A percentile compares a stretch with the other conserved stretches of the same genome.
These are phyloP conservation scores for Iguana delicatissima DNA, from an alignment of 2,797 vertebrate species.

Conservation along the genomic window DNA sequence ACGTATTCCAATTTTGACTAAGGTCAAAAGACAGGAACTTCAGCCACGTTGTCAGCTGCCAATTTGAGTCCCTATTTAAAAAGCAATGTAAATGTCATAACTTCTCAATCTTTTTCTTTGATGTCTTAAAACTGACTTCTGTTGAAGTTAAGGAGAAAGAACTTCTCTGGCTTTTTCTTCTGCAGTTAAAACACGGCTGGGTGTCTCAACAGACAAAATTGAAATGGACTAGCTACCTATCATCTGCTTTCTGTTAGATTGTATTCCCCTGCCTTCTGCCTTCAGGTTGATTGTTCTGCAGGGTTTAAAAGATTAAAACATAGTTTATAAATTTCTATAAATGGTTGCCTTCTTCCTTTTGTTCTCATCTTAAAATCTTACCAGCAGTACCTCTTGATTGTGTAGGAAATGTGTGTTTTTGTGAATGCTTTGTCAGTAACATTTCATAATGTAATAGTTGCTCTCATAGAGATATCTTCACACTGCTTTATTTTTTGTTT, in stretches of 20 bases:
- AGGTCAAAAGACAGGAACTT: slow-evolving; percentile 16
- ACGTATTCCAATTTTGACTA: slow-evolving; percentile 15
- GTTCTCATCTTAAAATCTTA: not conserved
- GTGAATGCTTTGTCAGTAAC: not conserved
- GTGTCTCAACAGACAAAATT: slow-evolving; percentile 2
- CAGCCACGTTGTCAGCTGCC: not conserved
- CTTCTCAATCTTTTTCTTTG: not conserved
- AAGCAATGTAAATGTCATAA: not conserved
- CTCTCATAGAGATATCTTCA: not conserved
- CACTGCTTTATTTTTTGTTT: not conserved
- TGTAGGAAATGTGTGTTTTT: not conserved
- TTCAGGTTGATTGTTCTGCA: slow-evolving; percentile 14
- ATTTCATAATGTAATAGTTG: not conserved
- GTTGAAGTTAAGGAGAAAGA: not conserved
- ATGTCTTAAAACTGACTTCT: slow-evolving; percentile 3
- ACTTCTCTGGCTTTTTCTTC: not conserved
- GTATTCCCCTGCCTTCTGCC: slow-evolving; percentile 12
- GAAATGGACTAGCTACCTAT: slow-evolving; percentile 19
- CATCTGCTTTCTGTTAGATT: slow-evolving; percentile 69
- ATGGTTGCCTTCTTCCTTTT: not conserved
- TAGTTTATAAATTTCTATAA: fast-evolving
- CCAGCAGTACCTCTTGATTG: not conserved
- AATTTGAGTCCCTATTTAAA: not conserved
- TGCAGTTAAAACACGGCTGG: not conserved
- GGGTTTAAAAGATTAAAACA: slow-evolving; percentile 11